Conservation (phyloP, 1,140 invertebrate species). For the Drosophila rhopaloa region DNA sequence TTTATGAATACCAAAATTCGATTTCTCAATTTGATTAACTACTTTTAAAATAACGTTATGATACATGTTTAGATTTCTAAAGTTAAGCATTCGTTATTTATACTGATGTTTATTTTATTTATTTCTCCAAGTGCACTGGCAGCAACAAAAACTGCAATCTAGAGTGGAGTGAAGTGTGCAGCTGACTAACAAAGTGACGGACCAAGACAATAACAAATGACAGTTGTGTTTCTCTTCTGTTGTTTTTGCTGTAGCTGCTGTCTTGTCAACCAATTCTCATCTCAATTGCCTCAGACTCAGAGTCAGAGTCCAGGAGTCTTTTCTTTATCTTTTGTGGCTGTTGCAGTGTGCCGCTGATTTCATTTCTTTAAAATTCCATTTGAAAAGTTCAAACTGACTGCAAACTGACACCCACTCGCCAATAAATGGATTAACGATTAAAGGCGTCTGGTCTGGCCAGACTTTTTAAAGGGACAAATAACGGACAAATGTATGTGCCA, state of each 20-base stretch:
- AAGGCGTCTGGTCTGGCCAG: slow-evolving; percentile 39
- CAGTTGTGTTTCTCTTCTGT: slow-evolving; percentile 46
- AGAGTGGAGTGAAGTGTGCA: slow-evolving; percentile 28
- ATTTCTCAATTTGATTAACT: no score
- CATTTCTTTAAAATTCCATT: slow-evolving; percentile 52
- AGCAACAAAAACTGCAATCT: slow-evolving; percentile 12
- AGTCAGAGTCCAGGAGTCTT: slow-evolving; percentile 11
- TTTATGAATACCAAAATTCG: neutral
- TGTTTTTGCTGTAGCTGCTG: slow-evolving; percentile 9
- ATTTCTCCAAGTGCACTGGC: slow-evolving; percentile 19
- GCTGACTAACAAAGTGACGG: slow-evolving; percentile 29
- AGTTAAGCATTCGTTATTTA: no score
- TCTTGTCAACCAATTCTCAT: slow-evolving; percentile 53
- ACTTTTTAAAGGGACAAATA: slow-evolving; percentile 37
- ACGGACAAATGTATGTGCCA: slow-evolving; percentile 16
- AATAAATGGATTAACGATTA: slow-evolving; percentile 34
- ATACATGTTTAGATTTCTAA: no score
- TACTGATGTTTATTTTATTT: neutral
- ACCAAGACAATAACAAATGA: slow-evolving; percentile 71
- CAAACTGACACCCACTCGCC: slow-evolving; percentile 34
- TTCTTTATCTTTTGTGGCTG: slow-evolving; percentile 24
- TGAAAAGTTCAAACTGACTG: slow-evolving; percentile 24
- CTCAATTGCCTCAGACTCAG: slow-evolving; percentile 38
- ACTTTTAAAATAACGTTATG: neutral
- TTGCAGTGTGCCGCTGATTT: slow-evolving; percentile 27